phyloP scores from a whole-genome alignment of 2,113 vertebrate genomes.

The Eubucco bourcierii region DNA sequence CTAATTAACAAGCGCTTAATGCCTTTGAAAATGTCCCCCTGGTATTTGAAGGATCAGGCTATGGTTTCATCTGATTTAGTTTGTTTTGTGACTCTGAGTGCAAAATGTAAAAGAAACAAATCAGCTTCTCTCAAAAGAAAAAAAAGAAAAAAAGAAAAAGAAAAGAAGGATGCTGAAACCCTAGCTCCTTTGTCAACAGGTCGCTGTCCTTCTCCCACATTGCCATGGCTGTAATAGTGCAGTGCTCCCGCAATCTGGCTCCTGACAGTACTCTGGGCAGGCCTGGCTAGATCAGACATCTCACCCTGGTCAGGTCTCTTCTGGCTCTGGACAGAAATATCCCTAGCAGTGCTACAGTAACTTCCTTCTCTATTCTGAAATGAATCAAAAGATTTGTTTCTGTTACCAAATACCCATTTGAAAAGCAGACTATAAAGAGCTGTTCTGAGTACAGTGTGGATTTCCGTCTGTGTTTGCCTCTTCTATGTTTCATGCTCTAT shows the following conservation, averaged over 20 bases:
- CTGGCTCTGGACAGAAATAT: background rate
- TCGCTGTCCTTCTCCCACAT: rapidly evolving
- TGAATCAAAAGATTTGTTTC: background rate
- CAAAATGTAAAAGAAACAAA: background rate
- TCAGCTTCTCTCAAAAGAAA: background rate
- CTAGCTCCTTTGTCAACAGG: background rate
- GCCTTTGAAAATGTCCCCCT: background rate
- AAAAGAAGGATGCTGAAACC: background rate
- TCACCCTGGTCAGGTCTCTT: background rate
- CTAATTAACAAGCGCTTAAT: background rate
- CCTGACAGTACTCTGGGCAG: background rate
- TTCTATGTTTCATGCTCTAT: background rate
- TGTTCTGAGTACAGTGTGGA: background rate
- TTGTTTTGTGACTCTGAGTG: background rate
- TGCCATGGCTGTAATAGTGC: rapidly evolving
- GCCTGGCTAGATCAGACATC: background rate
- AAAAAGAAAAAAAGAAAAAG: too few species aligned
- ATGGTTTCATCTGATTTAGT: background rate
- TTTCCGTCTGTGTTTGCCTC: background rate
- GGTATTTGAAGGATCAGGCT: background rate
- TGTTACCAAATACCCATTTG: background rate
- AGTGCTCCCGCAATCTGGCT: rapidly evolving
- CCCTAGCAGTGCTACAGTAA: background rate
- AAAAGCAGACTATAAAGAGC: background rate
- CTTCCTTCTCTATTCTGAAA: background rate